Conservation (phyloP, 2,797 vertebrate species). For the Orientallactaga sibirica region DNA sequence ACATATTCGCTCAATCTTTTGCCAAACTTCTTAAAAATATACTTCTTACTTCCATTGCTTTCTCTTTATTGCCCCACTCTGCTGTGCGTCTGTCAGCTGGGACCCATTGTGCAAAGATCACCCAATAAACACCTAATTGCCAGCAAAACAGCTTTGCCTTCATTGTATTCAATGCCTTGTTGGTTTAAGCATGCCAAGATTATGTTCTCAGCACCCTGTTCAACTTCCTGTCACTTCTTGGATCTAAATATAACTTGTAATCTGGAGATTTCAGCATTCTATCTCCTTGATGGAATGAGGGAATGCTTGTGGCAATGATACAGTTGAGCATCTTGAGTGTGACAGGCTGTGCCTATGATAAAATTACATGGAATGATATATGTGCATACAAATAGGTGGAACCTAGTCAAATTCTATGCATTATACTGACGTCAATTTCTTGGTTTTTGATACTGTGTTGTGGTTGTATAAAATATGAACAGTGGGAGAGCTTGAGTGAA, state of each 20-base stretch:
- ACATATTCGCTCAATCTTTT: neutral
- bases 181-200: neutral
- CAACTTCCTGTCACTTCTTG: neutral
- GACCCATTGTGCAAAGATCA: neutral
- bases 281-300: neutral
- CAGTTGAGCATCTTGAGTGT: too few relatives aligned
- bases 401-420: neutral
- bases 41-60: neutral
- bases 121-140: neutral
- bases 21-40: too few relatives aligned
- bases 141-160: neutral
- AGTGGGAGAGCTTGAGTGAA: neutral
- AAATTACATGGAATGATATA: neutral
- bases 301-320: neutral
- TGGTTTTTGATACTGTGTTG: neutral
- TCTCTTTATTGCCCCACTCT: neutral
- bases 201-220: neutral
- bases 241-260: neutral
- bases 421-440: neutral
- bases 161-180: neutral
- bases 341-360: neutral
- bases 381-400: neutral
- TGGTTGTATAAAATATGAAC: neutral
- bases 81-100: neutral
- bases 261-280: neutral